These are phyloP conservation scores for Drosophila mercatorum DNA, from an alignment of 2,888 invertebrate genomes.

Conservation along the genomic window DNA sequence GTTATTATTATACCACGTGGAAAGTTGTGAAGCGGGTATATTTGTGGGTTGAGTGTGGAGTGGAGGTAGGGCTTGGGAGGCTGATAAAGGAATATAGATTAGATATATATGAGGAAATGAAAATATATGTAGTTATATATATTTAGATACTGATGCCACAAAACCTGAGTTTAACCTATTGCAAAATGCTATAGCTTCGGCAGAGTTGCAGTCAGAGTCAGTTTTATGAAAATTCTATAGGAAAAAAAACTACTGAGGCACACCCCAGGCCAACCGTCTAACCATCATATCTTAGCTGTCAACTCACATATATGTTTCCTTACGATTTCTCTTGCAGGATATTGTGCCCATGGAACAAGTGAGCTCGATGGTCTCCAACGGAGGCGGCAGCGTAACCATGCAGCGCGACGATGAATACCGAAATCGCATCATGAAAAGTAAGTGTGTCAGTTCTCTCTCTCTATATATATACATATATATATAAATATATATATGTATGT, in stretches of 20 bases:
- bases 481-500: not conserved
- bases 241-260: not conserved
- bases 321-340: constrained; percentile 75
- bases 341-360: constrained; percentile 85
- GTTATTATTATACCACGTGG: not conserved
- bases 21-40: not conserved
- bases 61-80: not conserved
- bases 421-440: constrained; percentile 84
- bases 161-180: too few species aligned
- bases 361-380: constrained; percentile 84
- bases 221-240: not conserved
- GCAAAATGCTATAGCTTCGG: too few species aligned
- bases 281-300: not conserved
- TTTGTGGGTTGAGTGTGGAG: not conserved
- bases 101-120: not conserved
- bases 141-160: too few species aligned
- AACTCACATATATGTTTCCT: not conserved
- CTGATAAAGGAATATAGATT: not conserved
- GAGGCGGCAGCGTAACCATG: constrained; percentile 83
- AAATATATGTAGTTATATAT: not conserved
- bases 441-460: constrained; percentile 67
- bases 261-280: too few species aligned
- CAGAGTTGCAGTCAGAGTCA: too few species aligned
- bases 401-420: constrained; percentile 85
- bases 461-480: constrained; percentile 2